phyloP scores from a whole-genome alignment of 1,140 invertebrate genomes.

The Zaprionus africanus region DNA sequence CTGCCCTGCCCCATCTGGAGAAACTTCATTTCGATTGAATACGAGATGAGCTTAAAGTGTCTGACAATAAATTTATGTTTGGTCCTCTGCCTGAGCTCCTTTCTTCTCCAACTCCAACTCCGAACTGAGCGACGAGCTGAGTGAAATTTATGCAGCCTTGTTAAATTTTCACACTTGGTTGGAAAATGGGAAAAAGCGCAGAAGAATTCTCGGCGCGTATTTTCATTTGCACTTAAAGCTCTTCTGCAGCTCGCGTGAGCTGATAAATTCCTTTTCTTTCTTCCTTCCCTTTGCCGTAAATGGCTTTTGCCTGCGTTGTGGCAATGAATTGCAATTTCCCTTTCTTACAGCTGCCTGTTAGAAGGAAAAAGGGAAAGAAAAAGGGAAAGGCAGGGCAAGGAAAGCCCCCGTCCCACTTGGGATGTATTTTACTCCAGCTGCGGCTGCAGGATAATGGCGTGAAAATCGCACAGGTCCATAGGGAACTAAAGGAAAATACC shows the following conservation, averaged over 20 bases:
- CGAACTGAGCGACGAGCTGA: constrained; percentile 3
- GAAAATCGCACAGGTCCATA: constrained; percentile 37
- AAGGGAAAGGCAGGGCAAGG: neutral
- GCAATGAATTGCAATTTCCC: constrained; percentile 60
- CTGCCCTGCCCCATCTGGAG: neutral
- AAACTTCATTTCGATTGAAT: constrained; percentile 14
- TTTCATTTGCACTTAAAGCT: constrained; percentile 43
- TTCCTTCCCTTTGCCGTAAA: constrained; percentile 22
- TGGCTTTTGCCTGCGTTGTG: constrained; percentile 28
- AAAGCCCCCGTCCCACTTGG: neutral
- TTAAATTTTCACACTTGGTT: constrained; percentile 47
- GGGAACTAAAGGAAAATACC: neutral
- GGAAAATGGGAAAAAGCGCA: constrained; percentile 9
- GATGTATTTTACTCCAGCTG: neutral
- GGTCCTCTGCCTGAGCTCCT: neutral
- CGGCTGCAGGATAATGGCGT: constrained; percentile 36
- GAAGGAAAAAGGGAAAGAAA: neutral
- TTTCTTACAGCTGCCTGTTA: constrained; percentile 24
- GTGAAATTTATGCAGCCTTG: constrained; percentile 56
- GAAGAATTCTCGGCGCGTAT: constrained; percentile 22
- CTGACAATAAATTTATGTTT: constrained; percentile 22
- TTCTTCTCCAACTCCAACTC: neutral
- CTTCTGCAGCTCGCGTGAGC: constrained; percentile 13
- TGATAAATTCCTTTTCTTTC: constrained; percentile 24
- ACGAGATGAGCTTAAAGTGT: constrained; percentile 13